phyloP scores from a whole-genome alignment of 2,113 vertebrate genomes.

The Eurypyga helias region DNA sequence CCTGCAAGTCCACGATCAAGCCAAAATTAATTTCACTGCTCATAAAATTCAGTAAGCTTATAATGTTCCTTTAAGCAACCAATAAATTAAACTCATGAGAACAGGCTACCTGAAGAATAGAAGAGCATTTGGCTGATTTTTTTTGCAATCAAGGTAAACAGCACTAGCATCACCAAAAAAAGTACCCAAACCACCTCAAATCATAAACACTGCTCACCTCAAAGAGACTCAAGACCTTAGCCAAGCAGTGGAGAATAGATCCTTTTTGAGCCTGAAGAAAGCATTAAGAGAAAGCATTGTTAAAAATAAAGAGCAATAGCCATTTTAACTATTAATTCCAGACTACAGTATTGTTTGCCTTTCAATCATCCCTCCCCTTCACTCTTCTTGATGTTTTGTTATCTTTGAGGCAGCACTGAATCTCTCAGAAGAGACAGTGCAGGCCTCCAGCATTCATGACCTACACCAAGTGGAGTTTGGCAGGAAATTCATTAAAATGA shows the following conservation, averaged over 20 bases:
- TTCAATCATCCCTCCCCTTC: neutral
- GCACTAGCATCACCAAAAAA: neutral
- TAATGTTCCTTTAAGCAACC: neutral
- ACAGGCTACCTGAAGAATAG: neutral
- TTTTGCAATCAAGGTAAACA: neutral
- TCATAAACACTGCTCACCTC: slow-evolving; percentile 82
- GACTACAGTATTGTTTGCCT: neutral
- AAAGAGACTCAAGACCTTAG: slow-evolving; percentile 90
- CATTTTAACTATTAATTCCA: neutral
- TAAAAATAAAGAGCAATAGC: neutral
- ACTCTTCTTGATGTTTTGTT: neutral
- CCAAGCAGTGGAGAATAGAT: slow-evolving; percentile 90
- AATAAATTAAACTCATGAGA: neutral
- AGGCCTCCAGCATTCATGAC: neutral
- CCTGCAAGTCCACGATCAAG: neutral
- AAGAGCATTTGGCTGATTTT: neutral
- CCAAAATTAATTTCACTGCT: neutral
- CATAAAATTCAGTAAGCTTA: neutral
- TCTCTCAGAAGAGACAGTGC: neutral
- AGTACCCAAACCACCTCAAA: neutral
- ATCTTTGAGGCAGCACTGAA: neutral
- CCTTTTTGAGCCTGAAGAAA: slow-evolving; percentile 83
- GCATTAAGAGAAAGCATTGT: neutral
- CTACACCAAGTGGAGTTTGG: neutral
- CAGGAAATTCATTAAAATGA: neutral